Conservation (phyloP, 1,140 invertebrate genomes). For the Drepana arcuata region DNA sequence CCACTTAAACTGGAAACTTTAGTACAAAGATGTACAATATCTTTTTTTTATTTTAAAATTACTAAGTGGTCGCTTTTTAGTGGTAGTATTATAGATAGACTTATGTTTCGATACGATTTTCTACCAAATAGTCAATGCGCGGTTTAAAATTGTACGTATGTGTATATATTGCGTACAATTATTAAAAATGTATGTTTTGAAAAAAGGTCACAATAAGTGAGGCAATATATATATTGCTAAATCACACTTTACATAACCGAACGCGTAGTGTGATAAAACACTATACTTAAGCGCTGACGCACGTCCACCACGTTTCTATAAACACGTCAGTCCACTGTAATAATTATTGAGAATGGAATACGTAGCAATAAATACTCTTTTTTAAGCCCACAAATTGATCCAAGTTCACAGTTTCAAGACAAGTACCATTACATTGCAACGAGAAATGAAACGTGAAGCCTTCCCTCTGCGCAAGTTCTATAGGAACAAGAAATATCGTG, state of each 20-base stretch:
- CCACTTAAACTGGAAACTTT: neutral
- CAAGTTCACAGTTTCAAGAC: neutral
- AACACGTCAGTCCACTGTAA: neutral
- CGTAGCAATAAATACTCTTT: slow-evolving; percentile 3
- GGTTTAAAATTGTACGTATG: neutral
- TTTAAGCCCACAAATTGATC: neutral
- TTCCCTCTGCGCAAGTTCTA: slow-evolving; percentile 1
- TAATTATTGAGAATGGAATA: neutral
- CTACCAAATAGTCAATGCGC: no score
- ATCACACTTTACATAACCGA: no score
- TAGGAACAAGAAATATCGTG: slow-evolving; percentile 3
- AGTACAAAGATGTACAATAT: neutral
- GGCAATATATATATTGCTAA: no score
- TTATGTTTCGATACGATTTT: no score
- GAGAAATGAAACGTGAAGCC: slow-evolving; percentile 8
- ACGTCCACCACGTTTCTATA: slow-evolving; percentile 4
- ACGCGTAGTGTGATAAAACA: neutral
- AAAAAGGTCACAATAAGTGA: no score
- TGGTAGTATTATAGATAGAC: no score
- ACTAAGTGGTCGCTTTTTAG: neutral
- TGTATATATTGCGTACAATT: no score
- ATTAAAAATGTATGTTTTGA: no score
- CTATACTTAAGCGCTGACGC: slow-evolving; percentile 2
- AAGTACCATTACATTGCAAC: slow-evolving; percentile 3
- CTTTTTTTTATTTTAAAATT: slow-evolving; percentile 5